A percentile compares a stretch with the other conserved stretches of the same genome.
These are phyloP conservation scores for Charanyca ferruginea DNA, from an alignment of 2,888 invertebrate genomes.

Conservation along the genomic window DNA sequence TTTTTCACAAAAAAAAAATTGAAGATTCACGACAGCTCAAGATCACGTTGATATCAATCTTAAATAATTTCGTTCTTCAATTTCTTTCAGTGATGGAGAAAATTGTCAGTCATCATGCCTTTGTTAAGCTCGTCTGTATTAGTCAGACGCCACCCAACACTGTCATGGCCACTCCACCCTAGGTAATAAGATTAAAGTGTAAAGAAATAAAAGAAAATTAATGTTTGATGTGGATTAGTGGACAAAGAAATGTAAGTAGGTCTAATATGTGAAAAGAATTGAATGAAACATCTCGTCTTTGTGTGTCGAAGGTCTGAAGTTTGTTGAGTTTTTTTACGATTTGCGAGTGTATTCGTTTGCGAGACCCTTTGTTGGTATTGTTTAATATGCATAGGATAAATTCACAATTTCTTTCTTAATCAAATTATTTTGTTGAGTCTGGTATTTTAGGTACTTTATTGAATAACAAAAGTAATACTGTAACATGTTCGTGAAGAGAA, in stretches of 20 bases:
- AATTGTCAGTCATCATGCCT: constrained; percentile 36
- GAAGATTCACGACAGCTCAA: constrained; percentile 34
- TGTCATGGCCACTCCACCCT: constrained; percentile 31
- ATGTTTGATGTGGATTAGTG: constrained; percentile 45
- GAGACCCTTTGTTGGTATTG: constrained; percentile 33
- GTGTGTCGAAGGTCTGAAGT: constrained; percentile 42
- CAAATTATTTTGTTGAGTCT: constrained; percentile 6
- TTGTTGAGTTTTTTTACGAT: constrained; percentile 36
- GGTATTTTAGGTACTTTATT: constrained; percentile 9
- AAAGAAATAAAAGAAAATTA: constrained; percentile 47
- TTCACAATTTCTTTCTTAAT: constrained; percentile 24
- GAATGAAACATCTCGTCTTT: constrained; percentile 44
- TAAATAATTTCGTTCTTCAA: constrained; percentile 41
- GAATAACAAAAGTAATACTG: constrained; percentile 10
- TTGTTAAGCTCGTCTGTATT: constrained; percentile 38
- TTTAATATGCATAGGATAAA: constrained; percentile 30
- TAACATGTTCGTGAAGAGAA: constrained; percentile 31
- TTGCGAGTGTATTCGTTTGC: constrained; percentile 28
- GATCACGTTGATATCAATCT: constrained; percentile 36
- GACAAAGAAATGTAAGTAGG: constrained; percentile 35
- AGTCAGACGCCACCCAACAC: constrained; percentile 16
- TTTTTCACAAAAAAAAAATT: constrained; percentile 19
- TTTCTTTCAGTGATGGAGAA: constrained; percentile 39
- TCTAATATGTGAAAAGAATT: constrained; percentile 43
- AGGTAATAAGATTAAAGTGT: constrained; percentile 39